phyloP scores from a whole-genome alignment of 2,888 invertebrate genomes.

The Leptopilina syphax region DNA sequence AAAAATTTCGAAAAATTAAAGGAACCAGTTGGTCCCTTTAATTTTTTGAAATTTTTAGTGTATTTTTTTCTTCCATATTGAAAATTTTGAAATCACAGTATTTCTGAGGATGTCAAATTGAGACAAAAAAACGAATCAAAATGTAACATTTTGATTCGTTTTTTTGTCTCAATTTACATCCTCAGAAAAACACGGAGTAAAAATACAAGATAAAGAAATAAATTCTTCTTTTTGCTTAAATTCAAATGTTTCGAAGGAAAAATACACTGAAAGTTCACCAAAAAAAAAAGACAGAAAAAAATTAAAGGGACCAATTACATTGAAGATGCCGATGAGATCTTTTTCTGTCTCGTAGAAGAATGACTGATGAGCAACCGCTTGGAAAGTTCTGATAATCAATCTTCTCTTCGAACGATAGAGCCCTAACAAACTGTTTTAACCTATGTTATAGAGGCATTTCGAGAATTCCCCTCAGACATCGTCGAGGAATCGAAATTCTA shows the following conservation, averaged over 20 bases:
- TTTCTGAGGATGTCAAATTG: no score
- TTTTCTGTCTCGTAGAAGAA: constrained; percentile 46
- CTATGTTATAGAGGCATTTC: background rate
- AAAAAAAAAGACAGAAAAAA: background rate
- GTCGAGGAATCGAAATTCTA: background rate
- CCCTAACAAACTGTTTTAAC: constrained; percentile 14
- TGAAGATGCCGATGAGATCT: constrained; percentile 51
- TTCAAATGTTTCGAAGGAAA: background rate
- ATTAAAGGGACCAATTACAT: constrained; percentile 22
- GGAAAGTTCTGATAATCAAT: constrained; percentile 53
- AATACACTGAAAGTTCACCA: background rate
- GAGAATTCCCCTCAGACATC: constrained; percentile 18
- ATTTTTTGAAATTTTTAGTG: no score
- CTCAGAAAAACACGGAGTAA: no score
- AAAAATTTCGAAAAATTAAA: no score
- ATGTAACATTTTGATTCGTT: no score
- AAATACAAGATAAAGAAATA: no score
- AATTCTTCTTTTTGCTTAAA: no score
- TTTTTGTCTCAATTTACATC: no score
- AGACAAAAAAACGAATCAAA: no score
- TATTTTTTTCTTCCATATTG: no score
- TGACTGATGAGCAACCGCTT: constrained; percentile 50
- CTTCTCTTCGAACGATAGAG: constrained; percentile 42
- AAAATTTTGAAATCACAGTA: no score
- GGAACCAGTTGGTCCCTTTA: no score